Percentiles rank a stretch among this genome's conserved stretches.
Conservation (phyloP, 2,113 vertebrate species). For the Leptobrachium leishanense region DNA sequence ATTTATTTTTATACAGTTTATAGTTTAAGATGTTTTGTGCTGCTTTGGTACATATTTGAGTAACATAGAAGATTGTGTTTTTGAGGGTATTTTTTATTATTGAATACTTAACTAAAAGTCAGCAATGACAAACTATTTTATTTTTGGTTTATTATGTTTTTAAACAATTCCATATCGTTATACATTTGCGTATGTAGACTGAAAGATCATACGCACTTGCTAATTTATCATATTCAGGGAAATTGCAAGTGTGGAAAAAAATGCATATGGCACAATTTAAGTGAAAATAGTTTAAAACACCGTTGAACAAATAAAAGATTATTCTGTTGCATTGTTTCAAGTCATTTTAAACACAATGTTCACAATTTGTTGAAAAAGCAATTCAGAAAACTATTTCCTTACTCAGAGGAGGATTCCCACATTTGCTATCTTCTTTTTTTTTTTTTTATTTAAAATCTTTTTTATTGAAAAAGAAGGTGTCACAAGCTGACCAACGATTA, state of each 20-base stretch:
- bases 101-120: conserved; percentile 17
- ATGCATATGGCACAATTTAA: conserved; percentile 9
- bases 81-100: no score
- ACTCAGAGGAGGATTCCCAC: background rate
- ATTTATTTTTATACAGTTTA: no score
- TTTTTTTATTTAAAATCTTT: no score
- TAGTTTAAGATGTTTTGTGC: no score
- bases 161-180: conserved; percentile 21
- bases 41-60: no score
- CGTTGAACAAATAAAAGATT: conserved; percentile 35
- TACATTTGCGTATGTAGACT: background rate
- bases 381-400: conserved; percentile 9
- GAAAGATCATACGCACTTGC: background rate
- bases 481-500: no score
- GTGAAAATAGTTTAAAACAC: conserved; percentile 20
- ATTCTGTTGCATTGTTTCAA: conserved; percentile 26
- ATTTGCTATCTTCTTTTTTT: conserved; percentile 14
- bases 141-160: conserved; percentile 20
- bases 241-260: conserved; percentile 46
- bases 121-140: conserved; percentile 18
- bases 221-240: conserved; percentile 40
- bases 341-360: conserved; percentile 40
- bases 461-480: no score
- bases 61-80: no score
- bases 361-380: conserved; percentile 40